Evolutionary conservation across 1,140 invertebrate genomes (phyloP), one percentile per base, ranked within the genome.

Genomic region (Brachionus calyciflorus): DNA sequence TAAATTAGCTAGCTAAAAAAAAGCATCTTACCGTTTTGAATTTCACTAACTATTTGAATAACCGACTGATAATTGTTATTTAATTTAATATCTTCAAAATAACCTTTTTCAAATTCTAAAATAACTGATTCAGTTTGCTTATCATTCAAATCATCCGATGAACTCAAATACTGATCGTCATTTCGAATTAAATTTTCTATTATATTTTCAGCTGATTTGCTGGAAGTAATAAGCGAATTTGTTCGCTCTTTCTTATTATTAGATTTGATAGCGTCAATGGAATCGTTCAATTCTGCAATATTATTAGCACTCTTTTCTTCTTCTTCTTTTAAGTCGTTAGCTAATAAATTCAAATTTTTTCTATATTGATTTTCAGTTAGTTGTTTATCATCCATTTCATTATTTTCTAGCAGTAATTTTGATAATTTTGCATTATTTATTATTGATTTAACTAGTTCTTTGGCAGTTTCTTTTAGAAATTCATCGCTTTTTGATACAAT

Each of bases 1-100:
- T 37, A 37, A 5, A 9, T 5, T 5, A 3, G 33, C 3, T 37
- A 37, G 33, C 4, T 5, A 37, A 37, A 37, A 30, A 57, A 60
- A 60, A 60, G 33, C 37, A 60, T 28, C 55, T 60, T 60, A 60
- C 55, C 55, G 55, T 60, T 60, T 60, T 60, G 55, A 60, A 60
- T 60, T 60, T 60, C 55, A 60, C 30, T 9, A 17, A 9, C 26
- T 2, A 37, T 37, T 37, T 3, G 9, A 37, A 5, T 9, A 37
- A 21, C 55, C 55, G 55, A 12, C 30, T 60, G 55, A 60, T 37
- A 28, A 28, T n/a, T 37, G 37, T 60, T 21, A 37, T 60, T 60
- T 19, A 33, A 60, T n/a, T 57, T 57, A n/a, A 30, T 30, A 17
- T 37, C 37, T 33, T 37, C 3, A 17, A 17, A 4, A 60, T 37